Percentiles rank a stretch among this genome's conserved stretches.
These are phyloP conservation scores for Ormia ochracea DNA, from an alignment of 2,888 invertebrate species.

Conservation along the genomic window DNA sequence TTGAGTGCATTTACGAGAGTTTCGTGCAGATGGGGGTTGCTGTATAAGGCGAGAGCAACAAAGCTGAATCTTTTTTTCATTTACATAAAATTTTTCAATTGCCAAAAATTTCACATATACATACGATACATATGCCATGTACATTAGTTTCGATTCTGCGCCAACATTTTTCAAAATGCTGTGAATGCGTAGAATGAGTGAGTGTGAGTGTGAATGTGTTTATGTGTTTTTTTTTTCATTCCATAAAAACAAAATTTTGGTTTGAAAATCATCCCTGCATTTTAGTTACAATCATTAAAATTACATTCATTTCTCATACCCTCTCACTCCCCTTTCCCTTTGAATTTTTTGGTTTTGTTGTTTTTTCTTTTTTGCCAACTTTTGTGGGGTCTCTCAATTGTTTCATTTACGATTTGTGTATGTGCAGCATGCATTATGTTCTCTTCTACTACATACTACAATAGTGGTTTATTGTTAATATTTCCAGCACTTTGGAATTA, in stretches of 20 bases:
- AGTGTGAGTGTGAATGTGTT: too few species aligned
- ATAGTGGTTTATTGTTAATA: conserved; percentile 28
- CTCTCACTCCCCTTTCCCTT: not conserved
- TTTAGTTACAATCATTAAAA: conserved; percentile 1
- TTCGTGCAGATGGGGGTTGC: not conserved
- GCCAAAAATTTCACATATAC: not conserved
- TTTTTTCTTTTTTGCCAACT: not conserved
- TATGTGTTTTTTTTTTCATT: not conserved
- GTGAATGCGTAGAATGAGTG: too few species aligned
- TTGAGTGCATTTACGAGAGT: not conserved
- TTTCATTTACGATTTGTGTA: not conserved
- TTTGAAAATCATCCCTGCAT: conserved; percentile 3
- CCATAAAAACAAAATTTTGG: not conserved
- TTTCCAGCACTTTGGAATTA: not conserved
- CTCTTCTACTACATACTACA: conserved; percentile 28
- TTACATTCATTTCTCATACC: not conserved
- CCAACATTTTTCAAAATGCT: not conserved
- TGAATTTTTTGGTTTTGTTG: too few species aligned
- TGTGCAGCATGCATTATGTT: conserved; percentile 1
- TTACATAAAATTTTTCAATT: not conserved
- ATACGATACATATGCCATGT: too few species aligned
- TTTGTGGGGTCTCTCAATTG: not conserved
- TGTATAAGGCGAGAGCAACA: not conserved
- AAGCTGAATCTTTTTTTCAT: not conserved
- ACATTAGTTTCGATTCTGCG: not conserved